Percentiles rank a stretch among this genome's conserved stretches.
Evolutionary conservation across 2,888 invertebrate genomes (phyloP).

Genomic region (Ceraclea dissimilis): DNA sequence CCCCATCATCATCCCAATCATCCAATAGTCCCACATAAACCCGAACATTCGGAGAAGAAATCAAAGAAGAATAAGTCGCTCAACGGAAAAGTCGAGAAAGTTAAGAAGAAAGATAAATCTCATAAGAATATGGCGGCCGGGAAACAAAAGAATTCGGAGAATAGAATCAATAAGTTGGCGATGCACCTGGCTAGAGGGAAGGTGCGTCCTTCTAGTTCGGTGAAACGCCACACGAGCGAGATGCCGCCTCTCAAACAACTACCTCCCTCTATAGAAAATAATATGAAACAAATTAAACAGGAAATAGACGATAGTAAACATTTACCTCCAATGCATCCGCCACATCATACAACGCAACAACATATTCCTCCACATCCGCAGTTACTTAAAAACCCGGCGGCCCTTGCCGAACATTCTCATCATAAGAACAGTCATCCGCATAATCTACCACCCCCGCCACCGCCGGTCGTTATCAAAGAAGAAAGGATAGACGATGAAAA

Average conservation of each 20-base stretch:
- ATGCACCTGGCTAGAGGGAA: slow-evolving; percentile 20
- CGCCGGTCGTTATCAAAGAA: slow-evolving; percentile 42
- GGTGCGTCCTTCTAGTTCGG: slow-evolving; percentile 25
- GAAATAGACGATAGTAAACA: slow-evolving; percentile 3
- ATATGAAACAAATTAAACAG: slow-evolving; percentile 26
- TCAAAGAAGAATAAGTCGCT: slow-evolving; percentile 47
- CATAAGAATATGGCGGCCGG: slow-evolving; percentile 35
- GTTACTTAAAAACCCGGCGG: not conserved
- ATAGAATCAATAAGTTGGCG: slow-evolving; percentile 18
- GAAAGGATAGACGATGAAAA: slow-evolving; percentile 51
- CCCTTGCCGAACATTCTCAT: not conserved
- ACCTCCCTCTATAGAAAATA: slow-evolving; percentile 11
- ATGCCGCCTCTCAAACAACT: slow-evolving; percentile 18
- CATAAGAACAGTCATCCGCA: not conserved
- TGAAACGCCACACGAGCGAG: slow-evolving; percentile 13
- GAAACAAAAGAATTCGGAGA: slow-evolving; percentile 19
- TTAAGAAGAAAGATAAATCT: slow-evolving; percentile 48
- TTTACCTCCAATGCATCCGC: slow-evolving; percentile 28
- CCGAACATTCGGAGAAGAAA: slow-evolving; percentile 39
- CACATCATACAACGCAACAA: slow-evolving; percentile 27
- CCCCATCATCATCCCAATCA: slow-evolving; percentile 36
- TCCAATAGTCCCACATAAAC: slow-evolving; percentile 36
- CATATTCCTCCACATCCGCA: not conserved
- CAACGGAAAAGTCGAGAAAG: slow-evolving; percentile 49
- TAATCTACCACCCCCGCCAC: slow-evolving; percentile 24